phyloP scores from a whole-genome alignment of 2,113 vertebrate genomes.

The Zeus faber region DNA sequence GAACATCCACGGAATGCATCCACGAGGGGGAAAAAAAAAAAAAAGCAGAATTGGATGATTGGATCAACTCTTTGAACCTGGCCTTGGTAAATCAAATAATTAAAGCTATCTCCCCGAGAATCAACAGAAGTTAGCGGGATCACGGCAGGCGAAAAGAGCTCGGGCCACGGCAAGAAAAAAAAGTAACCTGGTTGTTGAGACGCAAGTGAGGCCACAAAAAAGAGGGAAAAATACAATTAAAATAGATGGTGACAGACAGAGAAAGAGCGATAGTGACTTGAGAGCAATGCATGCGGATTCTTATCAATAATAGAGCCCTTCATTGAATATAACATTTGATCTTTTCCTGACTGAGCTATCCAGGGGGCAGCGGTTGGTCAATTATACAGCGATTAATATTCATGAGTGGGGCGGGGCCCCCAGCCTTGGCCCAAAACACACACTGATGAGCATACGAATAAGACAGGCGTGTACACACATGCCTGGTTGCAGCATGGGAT shows the following conservation, averaged over 20 bases:
- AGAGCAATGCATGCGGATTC: neutral
- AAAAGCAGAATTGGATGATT: slow-evolving; percentile 14
- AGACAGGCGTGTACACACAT: slow-evolving; percentile 29
- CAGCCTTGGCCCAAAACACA: slow-evolving; percentile 29
- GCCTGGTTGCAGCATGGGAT: slow-evolving; percentile 49
- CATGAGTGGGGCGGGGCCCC: slow-evolving; percentile 61
- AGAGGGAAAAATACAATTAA: slow-evolving; percentile 19
- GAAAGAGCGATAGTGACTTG: slow-evolving; percentile 11
- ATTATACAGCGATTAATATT: slow-evolving; percentile 66
- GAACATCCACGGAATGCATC: neutral
- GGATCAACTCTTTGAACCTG: slow-evolving; percentile 27
- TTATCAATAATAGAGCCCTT: slow-evolving; percentile 57
- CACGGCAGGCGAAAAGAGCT: slow-evolving; percentile 25
- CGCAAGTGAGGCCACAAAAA: slow-evolving; percentile 23
- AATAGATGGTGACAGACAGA: slow-evolving; percentile 3
- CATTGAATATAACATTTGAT: slow-evolving; percentile 67
- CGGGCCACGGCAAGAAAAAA: slow-evolving; percentile 14
- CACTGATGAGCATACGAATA: slow-evolving; percentile 61
- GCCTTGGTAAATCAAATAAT: slow-evolving; percentile 37
- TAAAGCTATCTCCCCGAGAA: slow-evolving; percentile 10
- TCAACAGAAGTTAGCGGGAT: slow-evolving; percentile 10
- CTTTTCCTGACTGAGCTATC: slow-evolving; percentile 50
- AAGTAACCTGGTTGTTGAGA: slow-evolving; percentile 15
- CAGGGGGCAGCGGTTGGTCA: slow-evolving; percentile 52
- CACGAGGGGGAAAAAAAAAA: slow-evolving; percentile 1